phyloP scores from a whole-genome alignment of 2,888 invertebrate genomes.

The Scaeva pyrastri region DNA sequence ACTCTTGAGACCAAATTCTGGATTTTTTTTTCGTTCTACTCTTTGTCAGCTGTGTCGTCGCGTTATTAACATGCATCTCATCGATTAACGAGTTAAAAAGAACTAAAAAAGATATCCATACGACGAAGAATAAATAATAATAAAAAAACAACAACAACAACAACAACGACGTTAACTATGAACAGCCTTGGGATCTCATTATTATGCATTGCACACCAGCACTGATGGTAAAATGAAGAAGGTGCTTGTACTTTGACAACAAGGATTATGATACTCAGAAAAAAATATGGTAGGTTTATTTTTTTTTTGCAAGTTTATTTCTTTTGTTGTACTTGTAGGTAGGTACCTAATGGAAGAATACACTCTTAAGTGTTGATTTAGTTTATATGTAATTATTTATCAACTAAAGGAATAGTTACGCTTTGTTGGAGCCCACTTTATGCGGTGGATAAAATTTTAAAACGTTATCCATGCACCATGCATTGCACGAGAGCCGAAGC shows the following conservation, averaged over 20 bases:
- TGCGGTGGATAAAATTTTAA: slow-evolving; percentile 54
- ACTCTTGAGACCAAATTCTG: slow-evolving; percentile 38
- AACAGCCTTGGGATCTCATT: slow-evolving; percentile 74
- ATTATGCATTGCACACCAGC: slow-evolving; percentile 54
- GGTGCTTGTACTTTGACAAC: slow-evolving; percentile 61
- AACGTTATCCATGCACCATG: slow-evolving; percentile 44
- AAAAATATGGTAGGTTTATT: slow-evolving; percentile 35
- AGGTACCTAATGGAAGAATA: slow-evolving; percentile 62
- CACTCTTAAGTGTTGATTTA: slow-evolving; percentile 62
- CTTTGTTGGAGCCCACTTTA: slow-evolving; percentile 33
- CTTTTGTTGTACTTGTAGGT: too few species aligned
- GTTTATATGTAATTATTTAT: slow-evolving; percentile 31
- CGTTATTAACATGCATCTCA: slow-evolving; percentile 52
- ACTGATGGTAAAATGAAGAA: slow-evolving; percentile 54
- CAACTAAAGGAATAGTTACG: slow-evolving; percentile 43
- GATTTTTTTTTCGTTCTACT: slow-evolving; percentile 4
- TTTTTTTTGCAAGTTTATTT: not conserved
- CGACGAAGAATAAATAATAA: slow-evolving; percentile 7
- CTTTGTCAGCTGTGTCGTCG: slow-evolving; percentile 65
- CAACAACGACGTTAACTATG: slow-evolving; percentile 29
- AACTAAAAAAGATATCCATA: slow-evolving; percentile 30
- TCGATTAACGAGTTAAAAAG: slow-evolving; percentile 60
- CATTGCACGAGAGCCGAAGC: too few species aligned
- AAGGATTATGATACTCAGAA: slow-evolving; percentile 68
- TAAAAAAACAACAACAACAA: slow-evolving; percentile 1